phyloP scores from a whole-genome alignment of 1,140 invertebrate genomes.

The Mylabris phalerata region DNA sequence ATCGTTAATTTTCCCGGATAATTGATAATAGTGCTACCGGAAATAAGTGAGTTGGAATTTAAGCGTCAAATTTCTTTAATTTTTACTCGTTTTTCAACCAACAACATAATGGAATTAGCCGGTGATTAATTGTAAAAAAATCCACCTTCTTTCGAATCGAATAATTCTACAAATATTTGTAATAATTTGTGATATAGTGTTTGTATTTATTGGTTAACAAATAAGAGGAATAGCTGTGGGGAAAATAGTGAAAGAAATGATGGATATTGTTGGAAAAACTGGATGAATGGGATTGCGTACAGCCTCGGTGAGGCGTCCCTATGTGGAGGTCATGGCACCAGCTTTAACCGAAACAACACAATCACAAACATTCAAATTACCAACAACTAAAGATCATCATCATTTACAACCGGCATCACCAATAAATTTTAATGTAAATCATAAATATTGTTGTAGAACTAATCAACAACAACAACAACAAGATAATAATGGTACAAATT shows the following conservation, averaged over 20 bases:
- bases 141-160: background rate
- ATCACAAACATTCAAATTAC: conserved; percentile 51
- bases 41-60: no score
- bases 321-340: conserved; percentile 65
- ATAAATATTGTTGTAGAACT: conserved; percentile 41
- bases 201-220: background rate
- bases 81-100: conserved; percentile 13
- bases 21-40: no score
- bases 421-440: conserved; percentile 29
- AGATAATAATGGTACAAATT: conserved; percentile 20
- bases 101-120: conserved; percentile 26
- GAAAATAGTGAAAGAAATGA: background rate
- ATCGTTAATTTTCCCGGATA: no score
- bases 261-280: conserved; percentile 37
- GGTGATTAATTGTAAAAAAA: conserved; percentile 21
- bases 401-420: conserved; percentile 35
- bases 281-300: conserved; percentile 56
- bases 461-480: conserved; percentile 17
- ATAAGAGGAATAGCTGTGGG: background rate
- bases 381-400: conserved; percentile 38
- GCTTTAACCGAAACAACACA: conserved; percentile 60
- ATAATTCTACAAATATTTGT: background rate
- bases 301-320: conserved; percentile 50
- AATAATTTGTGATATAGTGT: background rate
- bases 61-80: background rate